Conservation (phyloP, 1,140 invertebrate species). For the Aphelinus certus region DNA sequence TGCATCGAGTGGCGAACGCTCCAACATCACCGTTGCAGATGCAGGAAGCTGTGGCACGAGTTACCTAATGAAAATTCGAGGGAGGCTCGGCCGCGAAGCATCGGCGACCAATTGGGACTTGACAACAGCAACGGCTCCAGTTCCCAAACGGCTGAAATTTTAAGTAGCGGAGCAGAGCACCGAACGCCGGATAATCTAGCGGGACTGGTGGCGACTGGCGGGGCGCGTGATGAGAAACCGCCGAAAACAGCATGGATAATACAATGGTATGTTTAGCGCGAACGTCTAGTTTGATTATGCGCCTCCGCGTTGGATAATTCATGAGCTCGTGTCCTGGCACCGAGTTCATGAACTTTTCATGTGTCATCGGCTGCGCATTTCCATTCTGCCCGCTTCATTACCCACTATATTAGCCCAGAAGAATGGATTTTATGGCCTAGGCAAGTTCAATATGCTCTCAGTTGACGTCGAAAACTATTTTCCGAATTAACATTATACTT, state of each 20-base stretch:
- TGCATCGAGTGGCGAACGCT: no score
- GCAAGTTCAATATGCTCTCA: no score
- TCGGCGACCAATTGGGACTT: no score
- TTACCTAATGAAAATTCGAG: background rate
- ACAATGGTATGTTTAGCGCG: slow-evolving; percentile 20
- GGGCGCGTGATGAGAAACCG: background rate
- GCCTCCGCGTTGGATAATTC: slow-evolving; percentile 5
- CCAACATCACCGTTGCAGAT: no score
- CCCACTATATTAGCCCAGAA: no score
- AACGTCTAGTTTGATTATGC: slow-evolving; percentile 26
- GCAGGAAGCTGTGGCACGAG: background rate
- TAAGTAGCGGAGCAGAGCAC: background rate
- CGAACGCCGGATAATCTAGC: slow-evolving; percentile 13
- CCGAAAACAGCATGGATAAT: slow-evolving; percentile 21
- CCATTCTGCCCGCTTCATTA: background rate
- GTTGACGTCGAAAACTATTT: no score
- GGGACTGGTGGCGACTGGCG: background rate
- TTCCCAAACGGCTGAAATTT: slow-evolving; percentile 8
- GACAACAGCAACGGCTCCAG: no score
- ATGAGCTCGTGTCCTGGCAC: background rate
- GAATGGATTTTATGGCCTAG: no score
- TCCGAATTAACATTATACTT: no score
- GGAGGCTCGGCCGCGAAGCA: background rate
- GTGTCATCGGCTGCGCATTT: background rate
- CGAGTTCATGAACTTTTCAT: slow-evolving; percentile 14